Evolutionary conservation across 2,888 invertebrate species (phyloP), one percentile per base, ranked within the genome.

Genomic region (Pseudococcus jackbeardsleyi): DNA sequence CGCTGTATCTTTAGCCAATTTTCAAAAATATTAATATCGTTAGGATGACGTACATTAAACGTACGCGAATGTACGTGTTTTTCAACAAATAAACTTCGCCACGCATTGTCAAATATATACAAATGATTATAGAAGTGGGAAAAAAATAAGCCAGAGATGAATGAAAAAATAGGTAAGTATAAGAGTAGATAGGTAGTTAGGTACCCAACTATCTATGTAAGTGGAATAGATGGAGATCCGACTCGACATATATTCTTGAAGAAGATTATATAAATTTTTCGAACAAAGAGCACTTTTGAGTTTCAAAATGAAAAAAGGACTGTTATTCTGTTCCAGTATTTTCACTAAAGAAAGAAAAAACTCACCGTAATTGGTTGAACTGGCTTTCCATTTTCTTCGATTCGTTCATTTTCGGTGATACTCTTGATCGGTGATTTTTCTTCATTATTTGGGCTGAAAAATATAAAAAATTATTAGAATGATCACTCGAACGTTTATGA

Each of bases 381-480:
- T 4, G 64, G 5, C 12, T 59, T 50, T 85, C 59, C 85, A 26
- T 85, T 85, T n/a, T 54, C 22, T 42, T 50, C 19, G 72, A 88
- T 26, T 84, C 17, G 59, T 88, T 87, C 68, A 39, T 85, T 82
- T 77, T 89, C 17, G 26, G 33, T 22, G 85, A 59, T 12, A 64
- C 22, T 84, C 88, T 89, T 88, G 50, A 46, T n/a, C 22, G 77
- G 54, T 33, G 19, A 79, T 50, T 85, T 88, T 33, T 82, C 88
- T 64, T 88, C 85, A 48, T 33, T 68, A 11, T 84, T 84, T 0
- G 85, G 84, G 33, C 88, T 88, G 46, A 46, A 88, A 84, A 15
- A 88, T 0, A 22, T 9, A 7, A 68, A 17, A 11, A 15, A 17
- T 5, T 9, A 46, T 46, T 39, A 87, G 17, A 42, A 50, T 64